Percentiles rank a stretch among this genome's conserved stretches.
These are phyloP conservation scores for Chloroceryle amazona DNA, from an alignment of 2,797 vertebrate genomes.

Conservation along the genomic window DNA sequence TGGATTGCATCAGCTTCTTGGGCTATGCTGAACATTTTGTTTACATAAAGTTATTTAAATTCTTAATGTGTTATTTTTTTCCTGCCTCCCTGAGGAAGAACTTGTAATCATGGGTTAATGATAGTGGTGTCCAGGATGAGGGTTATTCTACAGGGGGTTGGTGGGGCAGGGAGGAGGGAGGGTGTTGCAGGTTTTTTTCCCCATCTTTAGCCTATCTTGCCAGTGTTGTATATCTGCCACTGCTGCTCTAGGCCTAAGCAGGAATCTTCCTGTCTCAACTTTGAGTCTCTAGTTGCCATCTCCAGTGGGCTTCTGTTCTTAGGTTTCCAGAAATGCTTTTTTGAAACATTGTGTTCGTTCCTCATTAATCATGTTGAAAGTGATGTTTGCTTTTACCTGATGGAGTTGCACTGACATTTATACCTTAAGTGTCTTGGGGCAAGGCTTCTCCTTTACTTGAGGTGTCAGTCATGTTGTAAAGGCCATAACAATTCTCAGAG, in stretches of 20 bases:
- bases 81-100: background rate
- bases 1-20: background rate
- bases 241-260: background rate
- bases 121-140: background rate
- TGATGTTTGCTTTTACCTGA: background rate
- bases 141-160: background rate
- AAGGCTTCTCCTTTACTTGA: background rate
- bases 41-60: background rate
- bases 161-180: accelerated
- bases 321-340: background rate
- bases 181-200: background rate
- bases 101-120: background rate
- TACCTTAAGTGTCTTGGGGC: background rate
- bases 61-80: background rate
- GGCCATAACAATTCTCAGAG: background rate
- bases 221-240: background rate
- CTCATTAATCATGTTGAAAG: background rate
- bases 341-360: background rate
- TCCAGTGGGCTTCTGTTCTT: background rate
- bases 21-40: background rate
- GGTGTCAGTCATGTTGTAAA: background rate
- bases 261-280: background rate
- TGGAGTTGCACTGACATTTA: background rate
- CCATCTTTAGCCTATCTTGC: background rate
- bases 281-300: background rate